These are phyloP conservation scores for Chamaetylas fuelleborni DNA, from an alignment of 2,113 vertebrate genomes.

Conservation along the genomic window DNA sequence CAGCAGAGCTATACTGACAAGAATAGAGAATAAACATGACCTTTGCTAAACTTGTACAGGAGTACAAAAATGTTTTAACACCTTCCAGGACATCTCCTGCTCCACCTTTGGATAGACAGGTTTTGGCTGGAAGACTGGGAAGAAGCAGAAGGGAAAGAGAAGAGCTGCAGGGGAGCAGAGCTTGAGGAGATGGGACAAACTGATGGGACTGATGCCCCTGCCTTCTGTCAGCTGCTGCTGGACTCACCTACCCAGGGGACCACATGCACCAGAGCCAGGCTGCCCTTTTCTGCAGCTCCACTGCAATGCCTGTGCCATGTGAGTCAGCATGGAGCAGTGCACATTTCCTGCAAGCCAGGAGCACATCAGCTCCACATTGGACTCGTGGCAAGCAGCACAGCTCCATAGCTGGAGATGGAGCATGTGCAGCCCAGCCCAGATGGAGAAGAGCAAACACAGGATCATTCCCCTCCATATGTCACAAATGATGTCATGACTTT, in stretches of 20 bases:
- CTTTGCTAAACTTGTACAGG: not conserved
- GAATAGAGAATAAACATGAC: not conserved
- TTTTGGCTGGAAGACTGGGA: not conserved
- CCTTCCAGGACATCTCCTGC: not conserved
- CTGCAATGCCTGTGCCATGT: rapidly evolving
- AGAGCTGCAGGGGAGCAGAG: not conserved
- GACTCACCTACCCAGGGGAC: not conserved
- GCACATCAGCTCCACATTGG: rapidly evolving
- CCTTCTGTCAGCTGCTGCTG: not conserved
- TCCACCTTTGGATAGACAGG: not conserved
- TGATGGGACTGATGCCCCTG: not conserved
- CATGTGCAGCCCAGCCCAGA: not conserved
- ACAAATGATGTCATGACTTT: not conserved
- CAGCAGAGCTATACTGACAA: not conserved
- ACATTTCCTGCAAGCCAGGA: not conserved
- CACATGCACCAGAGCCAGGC: not conserved
- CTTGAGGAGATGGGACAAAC: not conserved
- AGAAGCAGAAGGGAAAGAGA: not conserved
- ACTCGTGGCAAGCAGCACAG: not conserved
- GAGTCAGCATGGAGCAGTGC: not conserved
- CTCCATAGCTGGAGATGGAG: not conserved
- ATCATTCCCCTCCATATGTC: not conserved
- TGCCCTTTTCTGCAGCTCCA: not conserved
- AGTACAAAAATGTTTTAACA: not conserved
- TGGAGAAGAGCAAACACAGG: not conserved